phyloP scores from a whole-genome alignment of 2,797 vertebrate species.

The Macropus fuliginosus region DNA sequence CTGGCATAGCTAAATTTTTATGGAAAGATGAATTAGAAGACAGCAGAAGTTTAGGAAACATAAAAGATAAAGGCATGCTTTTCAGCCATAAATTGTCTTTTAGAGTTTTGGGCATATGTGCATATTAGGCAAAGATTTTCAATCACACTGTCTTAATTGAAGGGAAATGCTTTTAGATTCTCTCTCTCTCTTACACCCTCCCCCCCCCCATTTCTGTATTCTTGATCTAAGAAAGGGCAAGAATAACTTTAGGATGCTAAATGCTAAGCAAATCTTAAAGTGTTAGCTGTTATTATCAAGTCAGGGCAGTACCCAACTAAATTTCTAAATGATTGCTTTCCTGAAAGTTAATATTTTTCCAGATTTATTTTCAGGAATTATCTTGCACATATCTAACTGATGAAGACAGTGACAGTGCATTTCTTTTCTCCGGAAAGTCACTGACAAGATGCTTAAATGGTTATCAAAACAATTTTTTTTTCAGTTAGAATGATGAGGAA shows the following conservation, averaged over 20 bases:
- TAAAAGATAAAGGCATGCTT: conserved; percentile 38
- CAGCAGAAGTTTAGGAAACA: conserved; percentile 42
- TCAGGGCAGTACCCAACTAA: conserved; percentile 64
- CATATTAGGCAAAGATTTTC: conserved; percentile 40
- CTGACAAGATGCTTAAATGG: conserved; percentile 47
- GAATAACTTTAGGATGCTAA: conserved; percentile 60
- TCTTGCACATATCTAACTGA: conserved; percentile 64
- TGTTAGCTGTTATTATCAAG: conserved; percentile 69
- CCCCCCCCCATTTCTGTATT: conserved; percentile 2
- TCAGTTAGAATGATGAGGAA: conserved; percentile 34
- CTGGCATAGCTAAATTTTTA: conserved; percentile 33
- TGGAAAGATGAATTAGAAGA: conserved; percentile 54
- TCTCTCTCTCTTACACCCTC: background rate
- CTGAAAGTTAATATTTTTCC: conserved; percentile 61
- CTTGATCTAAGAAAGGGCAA: conserved; percentile 50
- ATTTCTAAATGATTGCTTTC: conserved; percentile 74
- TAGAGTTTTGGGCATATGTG: conserved; percentile 1
- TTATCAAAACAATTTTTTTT: conserved; percentile 54
- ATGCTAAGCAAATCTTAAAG: conserved; percentile 23
- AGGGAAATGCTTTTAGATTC: conserved; percentile 39
- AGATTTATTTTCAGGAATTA: conserved; percentile 69
- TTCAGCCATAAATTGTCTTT: conserved; percentile 40
- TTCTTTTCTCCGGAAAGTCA: conserved; percentile 60
- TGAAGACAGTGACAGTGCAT: conserved; percentile 52
- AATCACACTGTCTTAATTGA: conserved; percentile 27